These are phyloP conservation scores for Achroia grisella DNA, from an alignment of 1,140 invertebrate genomes.

Conservation along the genomic window DNA sequence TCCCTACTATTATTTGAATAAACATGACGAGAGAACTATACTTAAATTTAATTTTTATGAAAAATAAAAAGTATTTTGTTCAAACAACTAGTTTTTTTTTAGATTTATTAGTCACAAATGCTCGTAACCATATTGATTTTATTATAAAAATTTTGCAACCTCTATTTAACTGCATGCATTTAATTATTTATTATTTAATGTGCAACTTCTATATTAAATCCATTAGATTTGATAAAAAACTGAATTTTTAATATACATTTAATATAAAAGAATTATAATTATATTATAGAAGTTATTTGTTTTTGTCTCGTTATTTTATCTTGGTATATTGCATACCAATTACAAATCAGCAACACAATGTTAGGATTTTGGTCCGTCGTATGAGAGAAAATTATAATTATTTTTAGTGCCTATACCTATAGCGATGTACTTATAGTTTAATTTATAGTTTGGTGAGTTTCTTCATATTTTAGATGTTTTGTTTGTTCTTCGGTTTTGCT, in stretches of 20 bases:
- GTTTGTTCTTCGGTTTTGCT: background rate
- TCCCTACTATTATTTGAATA: slow-evolving; percentile 10
- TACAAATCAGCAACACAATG: slow-evolving; percentile 1
- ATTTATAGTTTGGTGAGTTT: background rate
- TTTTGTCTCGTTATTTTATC: background rate
- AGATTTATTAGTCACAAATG: too few species aligned
- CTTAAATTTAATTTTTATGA: background rate
- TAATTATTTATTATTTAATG: too few species aligned
- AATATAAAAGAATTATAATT: background rate
- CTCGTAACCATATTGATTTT: too few species aligned
- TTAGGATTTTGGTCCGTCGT: slow-evolving; percentile 6
- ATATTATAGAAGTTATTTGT: background rate
- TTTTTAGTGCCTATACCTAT: background rate
- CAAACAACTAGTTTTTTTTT: background rate
- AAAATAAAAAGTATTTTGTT: background rate
- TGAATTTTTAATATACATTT: too few species aligned
- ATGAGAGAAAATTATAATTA: background rate
- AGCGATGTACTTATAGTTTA: background rate
- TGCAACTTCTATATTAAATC: too few species aligned
- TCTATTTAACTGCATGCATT: too few species aligned
- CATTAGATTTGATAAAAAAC: too few species aligned
- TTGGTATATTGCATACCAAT: slow-evolving; percentile 1
- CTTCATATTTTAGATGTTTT: background rate
- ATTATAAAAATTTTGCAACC: too few species aligned
- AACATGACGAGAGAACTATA: slow-evolving; percentile 1